phyloP scores from a whole-genome alignment of 2,888 invertebrate species.

The Drosophila demipolita region DNA sequence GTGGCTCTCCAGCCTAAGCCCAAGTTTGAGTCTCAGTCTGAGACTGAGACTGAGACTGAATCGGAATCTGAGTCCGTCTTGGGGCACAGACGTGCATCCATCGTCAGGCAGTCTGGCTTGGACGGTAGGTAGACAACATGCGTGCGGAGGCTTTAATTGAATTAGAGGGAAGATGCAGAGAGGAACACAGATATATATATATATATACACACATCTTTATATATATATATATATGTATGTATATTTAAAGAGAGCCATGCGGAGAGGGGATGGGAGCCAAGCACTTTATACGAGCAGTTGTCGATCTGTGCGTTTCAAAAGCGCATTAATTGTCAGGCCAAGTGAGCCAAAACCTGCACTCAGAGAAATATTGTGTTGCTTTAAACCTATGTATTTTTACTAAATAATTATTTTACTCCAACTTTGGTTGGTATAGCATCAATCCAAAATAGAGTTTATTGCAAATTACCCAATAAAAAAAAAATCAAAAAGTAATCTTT shows the following conservation, averaged over 20 bases:
- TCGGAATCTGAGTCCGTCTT: slow-evolving; percentile 1
- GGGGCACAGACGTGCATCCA: slow-evolving; percentile 39
- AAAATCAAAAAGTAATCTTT: background rate
- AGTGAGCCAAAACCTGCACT: slow-evolving; percentile 33
- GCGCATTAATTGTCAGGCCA: slow-evolving; percentile 77
- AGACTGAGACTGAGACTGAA: background rate
- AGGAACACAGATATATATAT: background rate
- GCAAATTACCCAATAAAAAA: no score
- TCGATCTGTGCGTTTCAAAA: slow-evolving; percentile 79
- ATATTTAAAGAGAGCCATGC: background rate
- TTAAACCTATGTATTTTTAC: background rate
- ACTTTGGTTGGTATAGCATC: no score
- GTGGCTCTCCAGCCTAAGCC: background rate
- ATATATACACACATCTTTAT: background rate
- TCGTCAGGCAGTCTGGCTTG: slow-evolving; percentile 25
- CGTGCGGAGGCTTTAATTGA: slow-evolving; percentile 71
- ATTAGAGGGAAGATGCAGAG: slow-evolving; percentile 54
- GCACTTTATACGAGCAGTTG: slow-evolving; percentile 22
- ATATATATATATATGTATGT: background rate
- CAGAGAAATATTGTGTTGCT: background rate
- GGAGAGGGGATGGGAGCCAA: background rate
- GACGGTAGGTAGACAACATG: slow-evolving; percentile 43
- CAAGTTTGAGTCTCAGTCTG: background rate
- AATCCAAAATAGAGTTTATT: no score
- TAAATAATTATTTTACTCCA: no score